phyloP scores from a whole-genome alignment of 2,888 invertebrate species.

The Lepidonotus clava region DNA sequence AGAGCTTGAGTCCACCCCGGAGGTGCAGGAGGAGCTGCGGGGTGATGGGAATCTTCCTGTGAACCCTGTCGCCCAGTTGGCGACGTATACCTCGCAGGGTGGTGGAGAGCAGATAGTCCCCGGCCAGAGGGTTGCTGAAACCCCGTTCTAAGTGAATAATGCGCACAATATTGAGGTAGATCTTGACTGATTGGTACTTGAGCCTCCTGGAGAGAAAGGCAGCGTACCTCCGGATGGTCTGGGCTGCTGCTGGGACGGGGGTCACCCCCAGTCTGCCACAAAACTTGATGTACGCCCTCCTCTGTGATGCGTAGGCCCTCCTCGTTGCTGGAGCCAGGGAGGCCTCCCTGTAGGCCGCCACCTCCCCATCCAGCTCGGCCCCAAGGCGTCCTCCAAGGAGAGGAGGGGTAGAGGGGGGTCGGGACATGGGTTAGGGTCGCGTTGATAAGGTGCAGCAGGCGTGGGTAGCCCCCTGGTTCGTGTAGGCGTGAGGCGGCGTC shows the following conservation, averaged over 20 bases:
- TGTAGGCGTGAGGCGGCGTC: not conserved
- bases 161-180: too few species aligned
- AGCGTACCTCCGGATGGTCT: too few species aligned
- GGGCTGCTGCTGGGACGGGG: not conserved
- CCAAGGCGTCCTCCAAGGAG: too few species aligned
- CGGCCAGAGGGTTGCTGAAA: too few species aligned
- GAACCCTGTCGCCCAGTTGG: too few species aligned
- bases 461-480: not conserved
- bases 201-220: not conserved
- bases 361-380: not conserved
- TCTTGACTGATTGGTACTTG: not conserved
- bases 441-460: not conserved
- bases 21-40: not conserved
- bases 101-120: not conserved
- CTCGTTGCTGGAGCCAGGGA: not conserved
- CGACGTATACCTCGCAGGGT: not conserved
- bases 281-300: not conserved
- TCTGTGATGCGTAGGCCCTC: not conserved
- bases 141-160: too few species aligned
- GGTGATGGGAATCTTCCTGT: not conserved
- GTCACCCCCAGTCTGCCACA: too few species aligned
- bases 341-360: not conserved
- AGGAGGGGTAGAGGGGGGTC: too few species aligned
- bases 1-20: not conserved
- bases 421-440: not conserved